Evolutionary conservation across 64 coral and sea anemone genomes (phyloP), one percentile per base, ranked within the genome.

Genomic region (Dendronephthya gigantea): DNA sequence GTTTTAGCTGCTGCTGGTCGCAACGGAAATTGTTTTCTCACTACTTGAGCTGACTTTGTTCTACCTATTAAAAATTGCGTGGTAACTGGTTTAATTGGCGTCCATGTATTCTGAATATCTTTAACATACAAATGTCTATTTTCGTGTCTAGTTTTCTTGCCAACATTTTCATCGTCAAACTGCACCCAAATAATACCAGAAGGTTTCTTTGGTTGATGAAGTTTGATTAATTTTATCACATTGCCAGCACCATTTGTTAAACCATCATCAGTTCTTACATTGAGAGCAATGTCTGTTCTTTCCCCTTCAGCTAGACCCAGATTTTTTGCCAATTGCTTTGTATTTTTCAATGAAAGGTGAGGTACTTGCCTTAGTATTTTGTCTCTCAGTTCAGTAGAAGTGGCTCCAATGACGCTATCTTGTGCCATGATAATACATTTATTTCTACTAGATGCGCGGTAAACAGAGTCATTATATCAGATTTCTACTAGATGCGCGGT

Each of bases 1-100:
- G 86, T 85, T 89, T 89, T 83, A 43, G 19, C 88, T 23, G 88
- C 83, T 84, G 83, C 88, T 45, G 88, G 82, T 15, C 56, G 82
- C 75, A 84, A 85, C 10, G 88, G 88, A 84, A 84, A 88, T 82
- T 88, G 85, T 87, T 87, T 87, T 45, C 85, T 87, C 1, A 87
- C 85, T 74, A 87, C 85, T 14, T 37, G 41, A 41, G 32, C 85
- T 16, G 68, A 33, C 45, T 49, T 88, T 7, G n/a, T 88, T 82
- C 69, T 81, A 39, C 70, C 86, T 3, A 88, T 40, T 4, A 7
- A 0, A 82, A 90, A 90, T 35, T 90, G 88, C 45, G 83, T 69
- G 2, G 88, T 90, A 43, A 88, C 48, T 36, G 86, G 86, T 88
- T 88, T 81, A 14, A 88, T 29, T 82, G 86, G 86, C 4, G 38